Evolutionary conservation across 2,797 vertebrate genomes (phyloP).

Genomic region (Apogon talboti): DNA sequence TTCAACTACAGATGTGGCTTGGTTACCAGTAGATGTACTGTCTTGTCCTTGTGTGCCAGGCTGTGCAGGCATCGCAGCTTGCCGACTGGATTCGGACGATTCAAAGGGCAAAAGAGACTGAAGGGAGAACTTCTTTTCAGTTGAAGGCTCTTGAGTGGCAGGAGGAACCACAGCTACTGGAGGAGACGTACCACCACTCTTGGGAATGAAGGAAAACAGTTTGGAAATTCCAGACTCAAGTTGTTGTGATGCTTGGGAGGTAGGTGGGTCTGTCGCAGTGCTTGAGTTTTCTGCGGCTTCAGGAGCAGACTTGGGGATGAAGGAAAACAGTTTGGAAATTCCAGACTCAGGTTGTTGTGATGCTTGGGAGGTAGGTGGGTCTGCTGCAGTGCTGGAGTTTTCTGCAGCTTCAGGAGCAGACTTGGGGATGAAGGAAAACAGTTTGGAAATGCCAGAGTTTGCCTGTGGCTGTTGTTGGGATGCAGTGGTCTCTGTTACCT

Average conservation of each 20-base stretch:
- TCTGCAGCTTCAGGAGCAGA: constrained; percentile 78
- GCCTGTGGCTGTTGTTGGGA: constrained; percentile 69
- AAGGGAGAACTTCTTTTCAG: constrained; percentile 82
- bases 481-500: constrained; percentile 76
- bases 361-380: constrained; percentile 48
- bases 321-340: constrained; percentile 83
- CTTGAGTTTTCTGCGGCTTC: constrained; percentile 77
- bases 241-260: constrained; percentile 64
- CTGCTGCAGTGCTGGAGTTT: constrained; percentile 37
- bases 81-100: constrained; percentile 58
- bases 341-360: constrained; percentile 78
- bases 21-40: constrained; percentile 62
- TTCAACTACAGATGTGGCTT: constrained; percentile 84
- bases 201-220: constrained; percentile 82
- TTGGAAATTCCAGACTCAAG: constrained; percentile 83
- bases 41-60: constrained; percentile 51
- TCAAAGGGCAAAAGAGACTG: constrained; percentile 82
- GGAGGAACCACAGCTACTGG: constrained; percentile 79
- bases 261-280: constrained; percentile 34
- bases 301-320: constrained; percentile 76
- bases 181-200: constrained; percentile 69
- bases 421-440: constrained; percentile 83
- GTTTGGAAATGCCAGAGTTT: constrained; percentile 82
- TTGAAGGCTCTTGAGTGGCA: constrained; percentile 75
- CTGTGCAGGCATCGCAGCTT: constrained; percentile 35